A percentile compares a stretch with the other conserved stretches of the same genome.
Conservation (phyloP, 2,797 vertebrate species). For the Brachyrhaphis roseni region DNA sequence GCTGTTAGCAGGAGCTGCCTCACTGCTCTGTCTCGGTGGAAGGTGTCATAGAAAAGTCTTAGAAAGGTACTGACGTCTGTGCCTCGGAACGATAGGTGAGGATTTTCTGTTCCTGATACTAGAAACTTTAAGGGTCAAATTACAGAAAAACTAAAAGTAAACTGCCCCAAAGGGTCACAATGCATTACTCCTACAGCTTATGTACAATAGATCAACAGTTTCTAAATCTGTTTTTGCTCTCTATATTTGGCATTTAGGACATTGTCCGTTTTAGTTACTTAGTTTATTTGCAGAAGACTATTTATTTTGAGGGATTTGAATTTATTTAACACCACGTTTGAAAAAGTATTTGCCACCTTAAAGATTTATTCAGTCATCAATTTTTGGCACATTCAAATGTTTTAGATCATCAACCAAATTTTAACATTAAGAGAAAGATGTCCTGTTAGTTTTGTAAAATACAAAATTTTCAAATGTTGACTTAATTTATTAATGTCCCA, state of each 20-base stretch:
- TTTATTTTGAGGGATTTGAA: neutral
- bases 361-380: neutral
- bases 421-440: neutral
- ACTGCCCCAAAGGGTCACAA: constrained; percentile 15
- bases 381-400: neutral
- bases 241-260: constrained; percentile 5
- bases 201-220: constrained; percentile 6
- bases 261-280: neutral
- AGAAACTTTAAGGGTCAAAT: constrained; percentile 56
- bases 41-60: constrained; percentile 81
- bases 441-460: neutral
- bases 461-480: neutral
- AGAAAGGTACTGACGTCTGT: constrained; percentile 75
- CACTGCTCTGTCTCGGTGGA: constrained; percentile 82
- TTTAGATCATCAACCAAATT: neutral
- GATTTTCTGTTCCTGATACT: constrained; percentile 72
- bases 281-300: neutral
- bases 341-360: neutral
- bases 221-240: constrained; percentile 10
- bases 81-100: constrained; percentile 78
- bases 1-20: constrained; percentile 81
- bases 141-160: constrained; percentile 39
- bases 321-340: neutral
- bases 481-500: neutral
- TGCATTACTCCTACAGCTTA: constrained; percentile 8